Base-by-base conservation (phyloP, 2,888 invertebrate species). In the Epiblema foenella region DNA sequence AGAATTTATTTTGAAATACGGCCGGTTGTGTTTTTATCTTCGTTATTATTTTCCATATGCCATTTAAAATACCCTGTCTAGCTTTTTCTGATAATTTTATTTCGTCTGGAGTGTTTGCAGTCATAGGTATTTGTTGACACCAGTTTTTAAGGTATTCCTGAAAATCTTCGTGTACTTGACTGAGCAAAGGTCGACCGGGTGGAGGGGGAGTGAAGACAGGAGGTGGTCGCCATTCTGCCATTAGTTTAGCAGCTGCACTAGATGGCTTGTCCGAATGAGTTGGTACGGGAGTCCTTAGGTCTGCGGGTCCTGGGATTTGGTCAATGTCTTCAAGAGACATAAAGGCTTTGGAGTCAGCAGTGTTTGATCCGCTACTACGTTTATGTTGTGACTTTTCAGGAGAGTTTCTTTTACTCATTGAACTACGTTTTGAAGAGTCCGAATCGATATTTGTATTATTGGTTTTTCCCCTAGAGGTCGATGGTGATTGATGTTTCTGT, bases 11-110 rank as follows among this genome's bases (percentile, higher is more conserved):
- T 9, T 75, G 52, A 66, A 83, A 78, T 42, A 78, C 77, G 2
- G 75, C 77, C 1, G 85, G 86, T 49, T 87, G 81, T 75, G 84
- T 80, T 77, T 85, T 84, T 9, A 89, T 59, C 76, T 87, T 88
- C 0, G 82, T 82, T 1, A 89, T 76, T 12, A 79, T 79, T 81
- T 87, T 85, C 85, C 85, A 87, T 42, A 89, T 76, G 0, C 86
- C 85, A 63, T 87, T 86, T 42, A 83, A 82, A 5, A 91, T 76
- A 0, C 81, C 83, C n/a, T 79, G 42, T 74, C 87, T 83, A 12
- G 81, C 79, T 68, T 81, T 82, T 46, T 85, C 81, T 4, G 79
- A 79, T 15, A 77, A 2, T 42, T 74, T 77, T 20, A 76, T 60
- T 46, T 87, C 83, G 54, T 78, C 77, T 7, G 74, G 12, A 11